Base-by-base conservation (phyloP, 2,797 vertebrate genomes). In the Argentina silus region DNA sequence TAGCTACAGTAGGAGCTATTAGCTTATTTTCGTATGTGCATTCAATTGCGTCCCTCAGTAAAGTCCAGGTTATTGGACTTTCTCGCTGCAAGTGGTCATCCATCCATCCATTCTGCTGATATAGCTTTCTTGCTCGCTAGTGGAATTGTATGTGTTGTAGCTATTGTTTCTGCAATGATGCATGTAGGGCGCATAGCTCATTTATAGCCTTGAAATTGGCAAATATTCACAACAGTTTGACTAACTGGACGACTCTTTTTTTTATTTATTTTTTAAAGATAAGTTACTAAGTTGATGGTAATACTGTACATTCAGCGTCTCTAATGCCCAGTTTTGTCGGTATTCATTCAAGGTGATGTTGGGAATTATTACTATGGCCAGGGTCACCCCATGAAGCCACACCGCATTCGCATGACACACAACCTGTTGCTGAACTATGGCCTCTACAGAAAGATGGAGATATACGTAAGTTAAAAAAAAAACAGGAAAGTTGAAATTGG, bases 371-470 rank as follows among this genome's bases (percentile, higher is more conserved):
- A 98, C 86, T 98, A 98, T 81, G 96, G 96, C 14, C 96, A 97
- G 87, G 97, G 97, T 0, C 97, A 98, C 83, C 97, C 97, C 53
- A 98, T 98, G 97, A 98, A 98, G 85, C 97, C 97, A 68, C 97
- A 98, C 64, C 90, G 97, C 68, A 98, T 98, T 80, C 96, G 97
- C 79, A 98, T 98, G 97, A 98, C 97, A 12, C 97, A 98, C 90
- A 98, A 98, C 90, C 92, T 98, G 88, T 89, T 98, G 88, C 91
- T 98, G 78, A 98, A 98, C 90, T 98, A 98, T 92, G 97, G 97
- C 75, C 95, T 98, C 68, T 98, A 98, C 93, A 95, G 97, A 89
- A 98, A 98, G 92, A 98, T 98, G 97, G 97, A 98, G 93, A 98
- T 98, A 83, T 98, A 98, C 57, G 97, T 98, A 89, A 87, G 97